Evolutionary conservation across 2,888 invertebrate species (phyloP), one percentile per base, ranked within the genome.

Genomic region (Tetanocera ferruginea): DNA sequence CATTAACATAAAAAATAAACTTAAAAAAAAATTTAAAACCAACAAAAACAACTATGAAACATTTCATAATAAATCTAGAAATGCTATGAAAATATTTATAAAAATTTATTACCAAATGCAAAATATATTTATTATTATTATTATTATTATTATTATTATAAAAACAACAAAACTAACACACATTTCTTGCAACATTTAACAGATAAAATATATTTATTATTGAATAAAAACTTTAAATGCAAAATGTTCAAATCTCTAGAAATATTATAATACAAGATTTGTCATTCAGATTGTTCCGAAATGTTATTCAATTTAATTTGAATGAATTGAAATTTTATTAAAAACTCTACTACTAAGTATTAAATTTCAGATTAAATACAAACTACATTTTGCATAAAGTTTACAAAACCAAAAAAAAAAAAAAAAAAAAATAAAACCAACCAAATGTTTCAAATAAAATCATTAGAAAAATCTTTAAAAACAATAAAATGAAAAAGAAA

Each of bases 311-410:
- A 64, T 8, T 74, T 74, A 28, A 64, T 74, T 74, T 66, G 34
- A 64, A 57, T 57, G 6, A 34, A 72, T 66, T 64, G 19, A 64
- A 74, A 74, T 52, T 64, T 74, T 74, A 74, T 74, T 74, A 64
- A 64, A n/a, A 64, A 64, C 74, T 74, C 31, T 64, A 64, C 31
- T 64, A 60, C 19, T 31, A 70, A 60, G 23, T 34, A 31, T 64
- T 64, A n/a, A 74, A 74, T 14, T 72, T 55, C 31, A 51, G 31
- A 74, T 64, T 62, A 34, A 6, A 51, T 55, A n/a, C n/a, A n/a
- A 67, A 49, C 19, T 49, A 28, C 25, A 60, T 60, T 60, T 60
- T 60, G 60, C 60, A 60, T 60, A 60, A 60, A 23, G 17, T 60
- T 23, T 25, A 28, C n/a, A 28, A 71, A 31, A 31, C 5, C 5